Evolutionary conservation across 2,113 vertebrate genomes (phyloP), one percentile per base, ranked within the genome.

Genomic region (Oncorhynchus masou): DNA sequence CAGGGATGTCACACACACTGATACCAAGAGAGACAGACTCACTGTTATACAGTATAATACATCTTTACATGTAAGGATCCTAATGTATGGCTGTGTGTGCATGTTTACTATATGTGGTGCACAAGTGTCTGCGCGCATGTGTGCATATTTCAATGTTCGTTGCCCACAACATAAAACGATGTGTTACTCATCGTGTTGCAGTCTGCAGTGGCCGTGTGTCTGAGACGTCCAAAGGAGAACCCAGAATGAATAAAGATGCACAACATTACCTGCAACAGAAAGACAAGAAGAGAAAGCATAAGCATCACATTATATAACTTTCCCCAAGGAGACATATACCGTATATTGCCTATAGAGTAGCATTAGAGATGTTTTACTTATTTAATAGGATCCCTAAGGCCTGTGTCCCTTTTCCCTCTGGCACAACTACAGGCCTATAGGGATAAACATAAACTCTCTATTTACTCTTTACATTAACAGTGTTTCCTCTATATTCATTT

Each of bases 191-290:
- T 34, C 13, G 64, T 68, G 25, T 60, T 19, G 54, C 24, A 22
- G n/a, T 29, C 25, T 15, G 20, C 34, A 64, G 45, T 27, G 25
- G 54, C 62, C n/a, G 20, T 13, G 19, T 5, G 64, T 29, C 29
- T 51, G 29, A 22, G 60, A 1, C 48, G 45, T 29, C 60, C 73
- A 57, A 72, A 34, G 68, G 16, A 60, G 64, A 65, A 39, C 25
- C 70, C 69, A 74, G 29, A 78, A 80, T 27, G 71, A 84, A 82
- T 73, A 60, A 80, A 81, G 82, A 77, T 49, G 78, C 68, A 77
- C 25, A 62, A 68, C 57, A 68, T 92, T 92, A 93, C 92, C 92
- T 93, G 90, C n/a, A 89, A 91, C 64, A 86, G 59, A 89, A 13
- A 85, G 48, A 51, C 34, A 86, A 31, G 84, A 59, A 85, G 49